Conservation (phyloP, 2,113 vertebrate species). For the Ramphastos sulfuratus region DNA sequence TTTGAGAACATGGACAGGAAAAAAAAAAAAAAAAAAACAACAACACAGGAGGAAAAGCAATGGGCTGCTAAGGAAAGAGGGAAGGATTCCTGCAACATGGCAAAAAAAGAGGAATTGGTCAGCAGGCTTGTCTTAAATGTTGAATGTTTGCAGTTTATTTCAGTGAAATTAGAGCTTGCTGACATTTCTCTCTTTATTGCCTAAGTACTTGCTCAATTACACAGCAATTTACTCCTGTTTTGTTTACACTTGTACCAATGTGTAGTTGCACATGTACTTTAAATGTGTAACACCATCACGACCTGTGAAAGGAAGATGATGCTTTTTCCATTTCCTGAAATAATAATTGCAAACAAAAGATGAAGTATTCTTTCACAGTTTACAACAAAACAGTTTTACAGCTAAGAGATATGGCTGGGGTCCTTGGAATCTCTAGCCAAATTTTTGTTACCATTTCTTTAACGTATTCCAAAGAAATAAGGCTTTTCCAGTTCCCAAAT, state of each 20-base stretch:
- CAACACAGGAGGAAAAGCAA: background rate
- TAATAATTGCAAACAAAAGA: background rate
- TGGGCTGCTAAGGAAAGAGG: background rate
- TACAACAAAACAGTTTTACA: background rate
- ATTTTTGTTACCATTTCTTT: background rate
- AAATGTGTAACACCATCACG: background rate
- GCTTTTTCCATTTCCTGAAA: background rate
- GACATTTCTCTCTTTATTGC: background rate
- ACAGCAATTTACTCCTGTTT: background rate
- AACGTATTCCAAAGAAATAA: background rate
- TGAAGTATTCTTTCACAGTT: background rate
- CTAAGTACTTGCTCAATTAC: background rate
- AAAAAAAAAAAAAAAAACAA: background rate
- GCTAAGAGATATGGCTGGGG: background rate
- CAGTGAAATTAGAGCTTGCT: background rate
- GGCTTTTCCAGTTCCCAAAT: background rate
- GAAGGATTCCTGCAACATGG: background rate
- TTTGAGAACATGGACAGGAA: background rate
- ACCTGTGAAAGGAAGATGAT: background rate
- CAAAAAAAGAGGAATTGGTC: background rate
- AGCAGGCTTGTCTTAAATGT: background rate
- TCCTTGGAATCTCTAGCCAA: background rate
- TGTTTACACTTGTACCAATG: accelerated
- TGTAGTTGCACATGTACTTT: background rate
- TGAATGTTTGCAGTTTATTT: background rate